Evolutionary conservation across 2,113 vertebrate genomes (phyloP).

Genomic region (Progne subis): DNA sequence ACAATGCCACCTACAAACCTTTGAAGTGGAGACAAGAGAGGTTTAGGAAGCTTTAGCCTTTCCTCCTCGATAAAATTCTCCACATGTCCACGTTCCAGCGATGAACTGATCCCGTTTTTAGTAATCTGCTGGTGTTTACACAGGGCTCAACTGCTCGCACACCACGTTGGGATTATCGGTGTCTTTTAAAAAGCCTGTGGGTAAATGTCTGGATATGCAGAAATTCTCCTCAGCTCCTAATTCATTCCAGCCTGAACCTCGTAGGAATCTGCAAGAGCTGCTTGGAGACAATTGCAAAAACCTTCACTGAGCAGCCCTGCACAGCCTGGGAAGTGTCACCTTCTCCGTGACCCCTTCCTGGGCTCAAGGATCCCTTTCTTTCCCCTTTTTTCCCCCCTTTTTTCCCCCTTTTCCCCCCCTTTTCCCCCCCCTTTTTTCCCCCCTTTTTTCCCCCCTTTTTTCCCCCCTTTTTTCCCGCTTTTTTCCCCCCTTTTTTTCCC

Average conservation of each 20-base stretch:
- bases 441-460: background rate
- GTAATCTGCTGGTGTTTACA: conserved; percentile 30
- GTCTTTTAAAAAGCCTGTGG: conserved; percentile 4
- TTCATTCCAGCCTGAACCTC: background rate
- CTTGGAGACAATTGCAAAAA: background rate
- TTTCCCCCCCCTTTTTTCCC: too few relatives aligned
- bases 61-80: background rate
- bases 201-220: conserved; percentile 23
- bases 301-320: background rate
- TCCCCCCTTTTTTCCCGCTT: too few relatives aligned
- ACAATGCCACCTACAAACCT: background rate
- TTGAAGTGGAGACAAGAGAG: background rate
- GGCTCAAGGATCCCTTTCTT: background rate
- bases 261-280: background rate
- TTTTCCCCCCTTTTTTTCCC: too few relatives aligned
- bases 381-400: too few relatives aligned
- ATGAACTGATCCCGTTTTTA: background rate
- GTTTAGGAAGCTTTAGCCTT: background rate
- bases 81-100: background rate
- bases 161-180: background rate
- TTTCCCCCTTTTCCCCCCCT: too few relatives aligned
- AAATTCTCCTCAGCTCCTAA: background rate
- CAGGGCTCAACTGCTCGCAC: background rate
- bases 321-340: background rate
- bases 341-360: background rate